phyloP scores from a whole-genome alignment of 2,113 vertebrate species.

The Mesembrinibis cayennensis region DNA sequence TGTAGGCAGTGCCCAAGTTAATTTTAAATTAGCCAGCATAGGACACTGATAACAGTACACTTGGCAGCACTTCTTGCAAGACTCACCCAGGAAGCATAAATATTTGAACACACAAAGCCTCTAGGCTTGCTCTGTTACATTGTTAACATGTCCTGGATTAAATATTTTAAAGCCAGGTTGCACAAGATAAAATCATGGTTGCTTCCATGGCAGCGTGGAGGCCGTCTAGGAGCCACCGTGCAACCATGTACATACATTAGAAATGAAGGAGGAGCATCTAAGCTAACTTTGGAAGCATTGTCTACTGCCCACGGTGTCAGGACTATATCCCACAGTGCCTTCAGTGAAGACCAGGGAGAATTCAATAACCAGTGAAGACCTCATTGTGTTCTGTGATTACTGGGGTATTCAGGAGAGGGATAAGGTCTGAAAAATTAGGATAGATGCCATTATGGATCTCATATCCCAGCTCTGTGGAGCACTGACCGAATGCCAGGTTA shows the following conservation, averaged over 20 bases:
- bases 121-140: neutral
- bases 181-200: neutral
- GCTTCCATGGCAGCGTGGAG: neutral
- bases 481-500: neutral
- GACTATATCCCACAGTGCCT: accelerated
- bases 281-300: neutral
- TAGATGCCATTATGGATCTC: neutral
- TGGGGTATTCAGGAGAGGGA: neutral
- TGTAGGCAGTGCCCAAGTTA: slow-evolving; percentile 33
- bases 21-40: slow-evolving; percentile 29
- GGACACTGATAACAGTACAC: slow-evolving; percentile 20
- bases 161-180: neutral
- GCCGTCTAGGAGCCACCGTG: neutral
- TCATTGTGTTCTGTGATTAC: neutral
- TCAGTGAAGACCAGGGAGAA: neutral
- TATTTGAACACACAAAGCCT: slow-evolving; percentile 46
- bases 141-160: neutral
- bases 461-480: neutral
- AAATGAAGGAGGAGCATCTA: neutral
- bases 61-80: slow-evolving; percentile 29
- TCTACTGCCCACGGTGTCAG: accelerated
- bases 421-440: neutral
- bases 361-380: neutral
- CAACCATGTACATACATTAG: neutral
- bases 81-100: slow-evolving; percentile 66